phyloP scores from a whole-genome alignment of 2,797 vertebrate species.

The Crypturellus tataupa region DNA sequence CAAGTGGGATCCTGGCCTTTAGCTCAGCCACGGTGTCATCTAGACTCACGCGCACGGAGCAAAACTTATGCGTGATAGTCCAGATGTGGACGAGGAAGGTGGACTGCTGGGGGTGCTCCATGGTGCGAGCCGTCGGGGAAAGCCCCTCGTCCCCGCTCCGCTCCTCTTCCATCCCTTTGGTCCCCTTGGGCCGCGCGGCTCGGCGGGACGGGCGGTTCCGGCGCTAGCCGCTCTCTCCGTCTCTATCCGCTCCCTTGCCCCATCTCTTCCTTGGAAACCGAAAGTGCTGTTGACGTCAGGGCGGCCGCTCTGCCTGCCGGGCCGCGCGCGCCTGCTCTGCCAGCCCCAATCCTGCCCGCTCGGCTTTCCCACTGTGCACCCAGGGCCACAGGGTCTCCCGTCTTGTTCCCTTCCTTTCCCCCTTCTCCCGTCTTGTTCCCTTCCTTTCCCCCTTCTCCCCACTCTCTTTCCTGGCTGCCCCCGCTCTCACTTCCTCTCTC shows the following conservation, averaged over 20 bases:
- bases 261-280: background rate
- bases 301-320: too few relatives aligned
- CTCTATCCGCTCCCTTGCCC: background rate
- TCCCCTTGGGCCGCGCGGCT: too few relatives aligned
- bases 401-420: background rate
- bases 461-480: accelerated
- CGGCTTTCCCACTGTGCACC: accelerated
- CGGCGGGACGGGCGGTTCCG: background rate
- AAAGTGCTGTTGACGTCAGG: accelerated
- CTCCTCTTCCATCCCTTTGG: too few relatives aligned
- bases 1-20: accelerated
- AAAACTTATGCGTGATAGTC: too few relatives aligned
- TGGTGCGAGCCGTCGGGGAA: too few relatives aligned
- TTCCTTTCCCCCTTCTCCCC: background rate
- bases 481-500: accelerated
- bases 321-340: accelerated
- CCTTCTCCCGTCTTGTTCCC: background rate
- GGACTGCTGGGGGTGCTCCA: background rate
- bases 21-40: background rate
- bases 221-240: background rate
- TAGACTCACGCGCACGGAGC: accelerated
- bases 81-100: accelerated
- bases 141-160: too few relatives aligned
- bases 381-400: background rate
- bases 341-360: accelerated